A percentile compares a stretch with the other conserved stretches of the same genome.
These are phyloP conservation scores for Helicorthomorpha holstii DNA, from an alignment of 1,140 invertebrate genomes.

Conservation along the genomic window DNA sequence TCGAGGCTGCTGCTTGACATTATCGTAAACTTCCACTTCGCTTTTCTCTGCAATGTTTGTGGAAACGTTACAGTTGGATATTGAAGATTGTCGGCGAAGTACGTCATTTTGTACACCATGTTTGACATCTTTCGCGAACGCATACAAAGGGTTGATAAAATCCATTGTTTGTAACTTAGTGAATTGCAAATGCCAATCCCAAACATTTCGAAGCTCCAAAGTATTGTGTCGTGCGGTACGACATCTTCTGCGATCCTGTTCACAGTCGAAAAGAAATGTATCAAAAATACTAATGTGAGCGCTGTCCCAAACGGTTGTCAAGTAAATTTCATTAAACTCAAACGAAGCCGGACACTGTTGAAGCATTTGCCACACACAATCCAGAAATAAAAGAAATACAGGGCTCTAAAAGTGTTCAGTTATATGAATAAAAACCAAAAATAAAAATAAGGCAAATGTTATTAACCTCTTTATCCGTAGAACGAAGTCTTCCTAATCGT, in stretches of 20 bases:
- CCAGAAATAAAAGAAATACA: conserved; percentile 74
- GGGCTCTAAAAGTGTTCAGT: conserved; percentile 41
- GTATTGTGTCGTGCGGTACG: conserved; percentile 22
- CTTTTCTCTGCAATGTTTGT: neutral
- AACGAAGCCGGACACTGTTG: conserved; percentile 74
- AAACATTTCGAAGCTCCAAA: conserved; percentile 46
- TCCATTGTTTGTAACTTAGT: conserved; percentile 25
- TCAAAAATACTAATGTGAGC: conserved; percentile 72
- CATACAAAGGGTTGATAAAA: conserved; percentile 60
- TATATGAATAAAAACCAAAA: conserved; percentile 1
- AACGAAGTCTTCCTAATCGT: conserved; percentile 42
- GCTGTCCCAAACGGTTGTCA: conserved; percentile 79
- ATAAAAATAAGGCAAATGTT: conserved; percentile 7
- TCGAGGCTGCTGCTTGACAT: neutral
- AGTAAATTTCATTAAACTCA: conserved; percentile 81
- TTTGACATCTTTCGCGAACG: conserved; percentile 15
- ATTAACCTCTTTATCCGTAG: conserved; percentile 22
- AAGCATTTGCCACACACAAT: conserved; percentile 81
- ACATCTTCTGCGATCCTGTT: conserved; percentile 15
- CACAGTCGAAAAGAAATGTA: conserved; percentile 74
- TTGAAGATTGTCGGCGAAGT: neutral
- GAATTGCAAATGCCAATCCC: conserved; percentile 72
- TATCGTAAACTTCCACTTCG: neutral
- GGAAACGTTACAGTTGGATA: neutral
- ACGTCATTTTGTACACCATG: neutral